A percentile compares a stretch with the other conserved stretches of the same genome.
Evolutionary conservation across 2,797 vertebrate genomes (phyloP).

Genomic region (Sternotherus odoratus): DNA sequence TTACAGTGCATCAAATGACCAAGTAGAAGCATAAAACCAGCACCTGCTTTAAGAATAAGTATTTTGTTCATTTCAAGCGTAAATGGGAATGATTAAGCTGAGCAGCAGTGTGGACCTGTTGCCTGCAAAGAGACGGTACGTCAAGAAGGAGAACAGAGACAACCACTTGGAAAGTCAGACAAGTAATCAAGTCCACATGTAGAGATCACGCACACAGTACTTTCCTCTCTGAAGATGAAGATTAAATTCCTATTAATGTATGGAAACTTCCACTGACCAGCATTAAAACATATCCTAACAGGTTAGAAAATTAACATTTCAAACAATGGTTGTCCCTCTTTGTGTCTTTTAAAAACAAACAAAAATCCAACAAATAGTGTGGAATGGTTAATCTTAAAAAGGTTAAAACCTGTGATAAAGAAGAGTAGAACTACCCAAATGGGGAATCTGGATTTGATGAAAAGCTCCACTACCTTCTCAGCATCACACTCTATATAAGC

Average conservation of each 20-base stretch:
- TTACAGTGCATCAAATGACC: neutral
- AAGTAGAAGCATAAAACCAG: constrained; percentile 28
- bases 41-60: neutral
- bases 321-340: neutral
- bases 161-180: accelerated
- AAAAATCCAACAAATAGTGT: neutral
- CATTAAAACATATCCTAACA: neutral
- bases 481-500: neutral
- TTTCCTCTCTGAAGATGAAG: neutral
- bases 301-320: neutral
- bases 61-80: accelerated
- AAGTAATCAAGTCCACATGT: accelerated
- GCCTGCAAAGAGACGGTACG: accelerated
- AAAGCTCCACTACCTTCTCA: neutral
- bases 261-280: neutral
- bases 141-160: neutral
- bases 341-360: neutral
- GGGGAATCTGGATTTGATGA: neutral
- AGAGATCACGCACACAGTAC: neutral
- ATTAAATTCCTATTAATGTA: neutral
- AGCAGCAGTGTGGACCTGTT: accelerated
- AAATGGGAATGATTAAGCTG: neutral
- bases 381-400: neutral
- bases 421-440: neutral
- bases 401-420: neutral